These are phyloP conservation scores for Athalia cordata DNA, from an alignment of 2,888 invertebrate genomes.

Conservation along the genomic window DNA sequence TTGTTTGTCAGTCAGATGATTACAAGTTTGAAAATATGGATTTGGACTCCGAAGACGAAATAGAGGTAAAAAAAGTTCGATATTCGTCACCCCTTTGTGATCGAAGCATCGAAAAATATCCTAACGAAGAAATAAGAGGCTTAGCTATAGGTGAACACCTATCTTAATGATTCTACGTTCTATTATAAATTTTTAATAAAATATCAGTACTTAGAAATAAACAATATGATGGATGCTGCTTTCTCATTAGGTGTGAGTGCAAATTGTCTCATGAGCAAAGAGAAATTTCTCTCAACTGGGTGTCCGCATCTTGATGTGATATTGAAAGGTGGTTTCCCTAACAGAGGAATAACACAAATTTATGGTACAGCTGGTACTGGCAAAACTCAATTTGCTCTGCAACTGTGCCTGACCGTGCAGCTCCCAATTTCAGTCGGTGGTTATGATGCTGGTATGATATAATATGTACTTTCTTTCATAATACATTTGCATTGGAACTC, in stretches of 20 bases:
- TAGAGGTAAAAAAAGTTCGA: neutral
- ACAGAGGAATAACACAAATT: constrained; percentile 84
- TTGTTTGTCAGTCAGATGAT: no score
- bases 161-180: no score
- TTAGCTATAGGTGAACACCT: neutral
- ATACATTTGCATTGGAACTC: constrained; percentile 1
- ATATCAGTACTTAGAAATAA: neutral
- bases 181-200: no score
- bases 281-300: constrained; percentile 73
- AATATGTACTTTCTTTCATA: constrained; percentile 1
- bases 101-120: neutral
- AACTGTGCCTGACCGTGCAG: constrained; percentile 81
- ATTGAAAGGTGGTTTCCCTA: constrained; percentile 81
- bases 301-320: constrained; percentile 78
- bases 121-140: neutral
- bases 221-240: neutral
- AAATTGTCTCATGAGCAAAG: constrained; percentile 48
- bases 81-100: neutral
- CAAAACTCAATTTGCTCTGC: constrained; percentile 88
- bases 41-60: constrained; percentile 1
- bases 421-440: constrained; percentile 76
- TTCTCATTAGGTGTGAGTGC: constrained; percentile 40
- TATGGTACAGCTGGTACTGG: constrained; percentile 88
- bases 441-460: constrained; percentile 73
- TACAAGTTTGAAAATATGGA: constrained; percentile 15